These are phyloP conservation scores for Periophthalmodon schlosseri DNA, from an alignment of 2,113 vertebrate genomes.

Conservation along the genomic window DNA sequence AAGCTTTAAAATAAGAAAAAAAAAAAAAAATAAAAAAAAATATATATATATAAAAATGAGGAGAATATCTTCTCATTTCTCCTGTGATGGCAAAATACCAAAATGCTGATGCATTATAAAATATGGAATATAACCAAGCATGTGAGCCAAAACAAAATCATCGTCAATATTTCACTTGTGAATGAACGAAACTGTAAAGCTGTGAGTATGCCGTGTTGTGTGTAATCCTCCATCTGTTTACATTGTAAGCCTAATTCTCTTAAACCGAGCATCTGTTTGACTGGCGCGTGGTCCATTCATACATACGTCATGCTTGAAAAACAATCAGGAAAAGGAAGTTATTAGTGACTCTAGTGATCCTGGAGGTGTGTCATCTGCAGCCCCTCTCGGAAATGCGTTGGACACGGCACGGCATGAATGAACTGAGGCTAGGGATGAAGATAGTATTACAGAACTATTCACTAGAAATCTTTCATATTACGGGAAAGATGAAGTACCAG, in stretches of 20 bases:
- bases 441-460: not conserved
- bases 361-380: not conserved
- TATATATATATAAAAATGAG: too few relatives aligned
- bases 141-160: not conserved
- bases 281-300: conserved; percentile 24
- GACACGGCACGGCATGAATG: conserved; percentile 13
- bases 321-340: conserved; percentile 19
- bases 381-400: conserved; percentile 34
- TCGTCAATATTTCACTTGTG: not conserved
- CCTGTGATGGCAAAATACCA: not conserved
- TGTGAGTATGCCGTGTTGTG: conserved; percentile 2
- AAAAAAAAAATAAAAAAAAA: too few relatives aligned
- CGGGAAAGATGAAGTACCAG: conserved; percentile 31
- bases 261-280: conserved; percentile 43
- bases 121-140: not conserved
- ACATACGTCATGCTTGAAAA: conserved; percentile 18
- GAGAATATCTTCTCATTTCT: not conserved
- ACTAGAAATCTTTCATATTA: conserved; percentile 15
- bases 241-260: conserved; percentile 47
- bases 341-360: conserved; percentile 18
- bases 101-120: not conserved
- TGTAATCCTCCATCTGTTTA: conserved; percentile 64
- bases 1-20: too few relatives aligned
- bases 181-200: conserved; percentile 18
- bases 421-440: not conserved